These are phyloP conservation scores for Gulo gulo DNA, from an alignment of 2,113 vertebrate species.

Conservation along the genomic window DNA sequence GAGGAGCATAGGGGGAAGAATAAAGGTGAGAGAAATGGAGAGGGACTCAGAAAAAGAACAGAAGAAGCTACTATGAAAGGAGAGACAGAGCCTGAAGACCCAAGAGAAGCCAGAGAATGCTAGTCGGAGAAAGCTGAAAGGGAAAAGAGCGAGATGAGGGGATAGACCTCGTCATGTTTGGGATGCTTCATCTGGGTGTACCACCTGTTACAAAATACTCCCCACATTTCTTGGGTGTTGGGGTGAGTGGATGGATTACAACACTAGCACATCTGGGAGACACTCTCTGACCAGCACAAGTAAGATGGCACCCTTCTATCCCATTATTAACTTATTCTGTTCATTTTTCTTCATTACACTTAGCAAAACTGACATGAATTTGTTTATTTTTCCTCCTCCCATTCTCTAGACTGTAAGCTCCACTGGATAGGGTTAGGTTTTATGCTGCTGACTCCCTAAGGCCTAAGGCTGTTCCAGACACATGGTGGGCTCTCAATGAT, in stretches of 20 bases:
- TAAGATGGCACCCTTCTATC: neutral
- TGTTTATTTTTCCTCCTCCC: neutral
- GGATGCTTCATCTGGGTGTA: neutral
- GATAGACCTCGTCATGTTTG: neutral
- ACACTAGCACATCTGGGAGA: neutral
- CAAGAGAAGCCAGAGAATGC: neutral
- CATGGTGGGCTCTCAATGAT: neutral
- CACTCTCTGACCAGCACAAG: neutral
- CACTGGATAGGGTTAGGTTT: neutral
- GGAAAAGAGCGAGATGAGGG: neutral
- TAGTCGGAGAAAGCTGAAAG: neutral
- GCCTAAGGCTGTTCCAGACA: neutral
- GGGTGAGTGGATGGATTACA: neutral
- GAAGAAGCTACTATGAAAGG: neutral
- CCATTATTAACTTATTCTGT: neutral
- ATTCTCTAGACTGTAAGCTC: neutral
- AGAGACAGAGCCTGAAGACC: neutral
- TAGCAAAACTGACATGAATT: neutral
- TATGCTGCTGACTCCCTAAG: neutral
- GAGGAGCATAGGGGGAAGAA: neutral
- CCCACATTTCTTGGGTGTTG: neutral
- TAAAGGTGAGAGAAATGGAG: neutral
- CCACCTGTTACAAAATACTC: neutral
- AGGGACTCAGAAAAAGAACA: neutral
- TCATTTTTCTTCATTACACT: neutral